Evolutionary conservation across 2,113 vertebrate genomes (phyloP).

Genomic region (Menidia beryllina): DNA sequence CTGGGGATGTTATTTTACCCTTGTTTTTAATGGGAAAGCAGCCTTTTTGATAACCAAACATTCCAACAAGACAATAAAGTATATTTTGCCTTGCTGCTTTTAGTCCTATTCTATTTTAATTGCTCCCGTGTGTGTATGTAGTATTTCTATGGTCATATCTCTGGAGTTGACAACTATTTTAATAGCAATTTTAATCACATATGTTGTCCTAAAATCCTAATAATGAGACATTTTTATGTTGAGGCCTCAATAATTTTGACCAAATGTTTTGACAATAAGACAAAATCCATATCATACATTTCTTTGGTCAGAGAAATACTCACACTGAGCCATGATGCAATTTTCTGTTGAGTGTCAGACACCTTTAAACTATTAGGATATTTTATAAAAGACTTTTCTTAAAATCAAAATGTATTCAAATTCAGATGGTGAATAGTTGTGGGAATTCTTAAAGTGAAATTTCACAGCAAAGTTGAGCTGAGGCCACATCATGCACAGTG

Average conservation of each 20-base stretch:
- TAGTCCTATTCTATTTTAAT: no score
- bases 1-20: not conserved
- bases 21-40: not conserved
- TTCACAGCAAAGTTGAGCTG: not conserved
- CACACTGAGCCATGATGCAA: no score
- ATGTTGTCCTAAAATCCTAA: not conserved
- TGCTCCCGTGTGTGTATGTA: not conserved
- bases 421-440: not conserved
- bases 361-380: not conserved
- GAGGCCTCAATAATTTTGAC: slow-evolving; percentile 16
- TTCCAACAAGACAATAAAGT: no score
- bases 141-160: not conserved
- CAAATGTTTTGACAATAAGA: slow-evolving; percentile 40
- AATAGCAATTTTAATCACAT: not conserved
- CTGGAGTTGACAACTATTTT: not conserved
- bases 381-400: not conserved
- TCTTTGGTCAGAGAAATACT: not conserved
- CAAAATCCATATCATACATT: not conserved
- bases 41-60: not conserved
- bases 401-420: not conserved
- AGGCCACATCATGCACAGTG: not conserved
- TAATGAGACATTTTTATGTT: slow-evolving; percentile 24
- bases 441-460: slow-evolving; percentile 11
- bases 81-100: no score
- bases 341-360: not conserved